These are phyloP conservation scores for Psittacara wagleri DNA, from an alignment of 2,113 vertebrate genomes.

Conservation along the genomic window DNA sequence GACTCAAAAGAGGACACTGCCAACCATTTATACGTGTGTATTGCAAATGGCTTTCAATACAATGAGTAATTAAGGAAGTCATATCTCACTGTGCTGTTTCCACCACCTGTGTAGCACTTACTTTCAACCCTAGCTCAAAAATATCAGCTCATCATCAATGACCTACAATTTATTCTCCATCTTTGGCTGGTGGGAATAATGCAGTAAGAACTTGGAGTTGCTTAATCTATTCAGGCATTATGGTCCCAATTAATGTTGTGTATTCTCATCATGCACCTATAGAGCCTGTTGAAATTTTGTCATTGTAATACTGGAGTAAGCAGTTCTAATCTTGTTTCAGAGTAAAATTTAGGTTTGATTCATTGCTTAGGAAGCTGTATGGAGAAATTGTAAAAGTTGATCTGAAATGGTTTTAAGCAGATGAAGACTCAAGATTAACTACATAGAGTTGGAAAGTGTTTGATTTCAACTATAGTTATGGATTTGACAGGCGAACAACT, in stretches of 20 bases:
- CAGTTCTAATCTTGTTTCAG: neutral
- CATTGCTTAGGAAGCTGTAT: neutral
- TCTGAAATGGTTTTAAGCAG: neutral
- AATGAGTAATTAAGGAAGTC: neutral
- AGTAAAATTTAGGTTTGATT: neutral
- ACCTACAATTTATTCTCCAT: neutral
- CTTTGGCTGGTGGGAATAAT: neutral
- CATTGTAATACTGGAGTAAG: too few relatives aligned
- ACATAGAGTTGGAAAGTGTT: neutral
- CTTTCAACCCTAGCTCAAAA: neutral
- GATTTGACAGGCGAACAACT: neutral
- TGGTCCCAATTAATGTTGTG: neutral
- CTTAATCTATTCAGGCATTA: neutral
- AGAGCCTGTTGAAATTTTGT: neutral
- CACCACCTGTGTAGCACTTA: neutral
- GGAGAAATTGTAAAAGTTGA: neutral
- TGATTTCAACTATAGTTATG: rapidly evolving
- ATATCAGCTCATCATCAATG: neutral
- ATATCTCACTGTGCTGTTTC: neutral
- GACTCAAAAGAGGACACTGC: neutral
- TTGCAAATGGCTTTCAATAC: neutral
- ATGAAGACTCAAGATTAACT: neutral
- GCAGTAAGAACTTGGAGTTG: neutral
- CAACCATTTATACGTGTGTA: neutral
- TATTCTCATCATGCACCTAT: neutral